phyloP scores from a whole-genome alignment of 2,797 vertebrate species.

The Ispidina lecontei region DNA sequence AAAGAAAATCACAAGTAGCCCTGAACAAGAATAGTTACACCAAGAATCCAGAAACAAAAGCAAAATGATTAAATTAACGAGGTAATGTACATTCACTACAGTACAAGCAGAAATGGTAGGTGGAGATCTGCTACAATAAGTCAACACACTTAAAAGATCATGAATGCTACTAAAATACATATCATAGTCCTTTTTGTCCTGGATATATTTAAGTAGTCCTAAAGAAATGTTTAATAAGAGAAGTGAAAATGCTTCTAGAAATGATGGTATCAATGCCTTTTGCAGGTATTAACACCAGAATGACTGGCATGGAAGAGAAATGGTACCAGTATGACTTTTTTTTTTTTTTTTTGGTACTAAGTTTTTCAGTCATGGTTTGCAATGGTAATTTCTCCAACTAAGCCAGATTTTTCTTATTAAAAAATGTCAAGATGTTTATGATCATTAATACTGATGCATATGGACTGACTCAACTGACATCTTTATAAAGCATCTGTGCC shows the following conservation, averaged over 20 bases:
- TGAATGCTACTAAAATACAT: neutral
- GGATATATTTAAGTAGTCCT: neutral
- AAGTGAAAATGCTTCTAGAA: neutral
- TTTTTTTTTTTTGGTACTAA: neutral
- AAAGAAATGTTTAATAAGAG: neutral
- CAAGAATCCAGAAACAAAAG: conserved; percentile 33
- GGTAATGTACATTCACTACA: neutral
- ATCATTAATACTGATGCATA: neutral
- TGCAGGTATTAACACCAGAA: neutral
- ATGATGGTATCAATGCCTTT: neutral
- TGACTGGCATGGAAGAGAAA: neutral
- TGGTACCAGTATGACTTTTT: neutral
- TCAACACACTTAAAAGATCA: neutral
- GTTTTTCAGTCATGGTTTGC: neutral
- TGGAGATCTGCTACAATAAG: neutral
- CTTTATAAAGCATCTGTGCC: neutral
- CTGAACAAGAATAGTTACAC: conserved; percentile 18
- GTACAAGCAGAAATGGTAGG: neutral
- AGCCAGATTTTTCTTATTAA: neutral
- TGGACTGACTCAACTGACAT: neutral
- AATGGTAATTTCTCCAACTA: neutral
- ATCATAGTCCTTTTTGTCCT: neutral
- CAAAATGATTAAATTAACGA: neutral
- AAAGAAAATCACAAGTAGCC: conserved; percentile 21
- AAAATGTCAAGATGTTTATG: neutral